These are phyloP conservation scores for Strigamia crassipes DNA, from an alignment of 2,888 invertebrate species.

Conservation along the genomic window DNA sequence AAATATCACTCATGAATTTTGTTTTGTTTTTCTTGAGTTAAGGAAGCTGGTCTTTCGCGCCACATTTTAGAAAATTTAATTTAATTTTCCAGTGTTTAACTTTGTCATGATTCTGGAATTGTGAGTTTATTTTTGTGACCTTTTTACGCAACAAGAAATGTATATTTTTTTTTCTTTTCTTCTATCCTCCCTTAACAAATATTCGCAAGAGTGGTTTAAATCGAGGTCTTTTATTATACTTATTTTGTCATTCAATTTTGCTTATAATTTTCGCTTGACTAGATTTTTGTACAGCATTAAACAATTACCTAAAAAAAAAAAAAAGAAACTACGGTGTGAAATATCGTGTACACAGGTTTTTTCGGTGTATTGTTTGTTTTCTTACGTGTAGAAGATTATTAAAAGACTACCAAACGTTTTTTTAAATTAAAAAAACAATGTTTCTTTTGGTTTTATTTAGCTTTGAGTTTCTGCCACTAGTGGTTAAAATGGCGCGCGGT, in stretches of 20 bases:
- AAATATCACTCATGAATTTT: neutral
- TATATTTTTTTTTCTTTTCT: neutral
- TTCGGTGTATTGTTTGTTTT: neutral
- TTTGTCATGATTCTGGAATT: neutral
- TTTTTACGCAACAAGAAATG: constrained; percentile 16
- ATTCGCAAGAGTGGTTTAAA: neutral
- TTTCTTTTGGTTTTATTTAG: too few relatives aligned
- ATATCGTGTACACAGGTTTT: neutral
- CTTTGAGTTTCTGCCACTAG: neutral
- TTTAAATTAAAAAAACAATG: neutral
- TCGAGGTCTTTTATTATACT: constrained; percentile 11
- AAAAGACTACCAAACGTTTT: constrained; percentile 26
- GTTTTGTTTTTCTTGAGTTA: neutral
- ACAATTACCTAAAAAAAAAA: neutral
- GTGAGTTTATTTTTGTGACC: neutral
- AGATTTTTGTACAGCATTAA: constrained; percentile 10
- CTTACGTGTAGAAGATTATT: neutral
- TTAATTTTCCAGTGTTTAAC: neutral
- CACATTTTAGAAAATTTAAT: neutral
- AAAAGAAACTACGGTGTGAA: neutral
- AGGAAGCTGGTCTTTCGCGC: neutral
- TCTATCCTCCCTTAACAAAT: too few relatives aligned
- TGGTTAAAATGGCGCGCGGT: neutral
- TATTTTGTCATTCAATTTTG: constrained; percentile 2
- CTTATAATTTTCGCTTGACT: constrained; percentile 5